Conservation (phyloP, 1,140 invertebrate genomes). For the Asobara japonica region DNA sequence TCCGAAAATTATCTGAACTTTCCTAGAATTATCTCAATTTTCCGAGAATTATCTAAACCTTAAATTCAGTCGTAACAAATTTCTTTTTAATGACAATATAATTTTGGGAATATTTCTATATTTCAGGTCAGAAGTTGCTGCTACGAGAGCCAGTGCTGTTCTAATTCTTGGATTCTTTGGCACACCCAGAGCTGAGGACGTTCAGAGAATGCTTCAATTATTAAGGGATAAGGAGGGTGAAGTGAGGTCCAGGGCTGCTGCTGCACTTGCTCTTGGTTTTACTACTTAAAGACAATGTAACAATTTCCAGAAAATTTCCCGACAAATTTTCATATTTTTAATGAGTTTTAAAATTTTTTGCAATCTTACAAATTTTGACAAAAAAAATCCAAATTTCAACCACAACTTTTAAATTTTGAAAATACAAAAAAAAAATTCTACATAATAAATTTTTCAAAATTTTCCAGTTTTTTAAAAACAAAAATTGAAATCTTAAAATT, state of each 20-base stretch:
- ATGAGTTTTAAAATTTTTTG: no score
- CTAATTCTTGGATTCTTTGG: slow-evolving; percentile 57
- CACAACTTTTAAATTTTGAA: background rate
- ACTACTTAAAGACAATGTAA: slow-evolving; percentile 33
- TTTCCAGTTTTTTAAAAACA: no score
- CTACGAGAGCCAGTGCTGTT: slow-evolving; percentile 53
- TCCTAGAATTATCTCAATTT: no score
- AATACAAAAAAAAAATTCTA: no score
- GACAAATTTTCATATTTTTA: background rate
- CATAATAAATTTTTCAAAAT: no score
- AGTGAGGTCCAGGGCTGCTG: slow-evolving; percentile 71
- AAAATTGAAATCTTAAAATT: no score
- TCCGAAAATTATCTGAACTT: no score
- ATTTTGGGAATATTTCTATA: no score
- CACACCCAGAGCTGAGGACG: slow-evolving; percentile 52
- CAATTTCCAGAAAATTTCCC: background rate
- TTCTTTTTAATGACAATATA: no score
- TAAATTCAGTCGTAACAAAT: no score
- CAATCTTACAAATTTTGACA: no score
- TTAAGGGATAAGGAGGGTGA: slow-evolving; percentile 69
- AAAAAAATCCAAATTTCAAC: background rate
- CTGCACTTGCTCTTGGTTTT: slow-evolving; percentile 66
- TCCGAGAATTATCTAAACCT: no score
- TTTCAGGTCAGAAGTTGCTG: slow-evolving; percentile 53
- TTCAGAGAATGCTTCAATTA: slow-evolving; percentile 70